Evolutionary conservation across 2,113 vertebrate genomes (phyloP).

Genomic region (Erpornis zantholeuca): DNA sequence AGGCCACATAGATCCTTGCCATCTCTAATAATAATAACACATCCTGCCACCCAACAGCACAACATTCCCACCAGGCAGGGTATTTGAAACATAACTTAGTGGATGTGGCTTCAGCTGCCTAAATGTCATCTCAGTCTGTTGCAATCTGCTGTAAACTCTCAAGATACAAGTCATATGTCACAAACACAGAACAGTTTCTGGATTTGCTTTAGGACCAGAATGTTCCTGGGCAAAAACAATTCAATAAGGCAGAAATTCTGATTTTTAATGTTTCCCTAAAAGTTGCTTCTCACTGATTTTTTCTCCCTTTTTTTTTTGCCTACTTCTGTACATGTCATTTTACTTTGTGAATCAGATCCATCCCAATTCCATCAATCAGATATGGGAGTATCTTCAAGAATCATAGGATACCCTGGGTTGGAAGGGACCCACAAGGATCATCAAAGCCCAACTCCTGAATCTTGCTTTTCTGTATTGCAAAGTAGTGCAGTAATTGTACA

Average conservation of each 20-base stretch:
- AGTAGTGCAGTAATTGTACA: background rate
- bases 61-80: slow-evolving; percentile 21
- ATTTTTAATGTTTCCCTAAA: background rate
- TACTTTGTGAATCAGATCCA: background rate
- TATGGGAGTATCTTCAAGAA: background rate
- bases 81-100: slow-evolving; percentile 21
- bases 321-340: background rate
- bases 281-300: background rate
- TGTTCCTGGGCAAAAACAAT: background rate
- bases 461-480: background rate
- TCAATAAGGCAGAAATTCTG: background rate
- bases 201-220: slow-evolving; percentile 39
- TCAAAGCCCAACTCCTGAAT: background rate
- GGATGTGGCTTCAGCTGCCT: slow-evolving; percentile 16
- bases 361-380: background rate
- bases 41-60: slow-evolving; percentile 20
- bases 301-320: background rate
- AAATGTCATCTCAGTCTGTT: slow-evolving; percentile 62
- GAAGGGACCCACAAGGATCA: background rate
- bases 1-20: background rate
- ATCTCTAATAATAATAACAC: background rate
- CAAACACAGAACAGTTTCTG: slow-evolving; percentile 22
- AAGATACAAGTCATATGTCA: background rate
- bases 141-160: slow-evolving; percentile 40
- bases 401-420: background rate